phyloP scores from a whole-genome alignment of 2,113 vertebrate genomes.

The Axis porcinus region DNA sequence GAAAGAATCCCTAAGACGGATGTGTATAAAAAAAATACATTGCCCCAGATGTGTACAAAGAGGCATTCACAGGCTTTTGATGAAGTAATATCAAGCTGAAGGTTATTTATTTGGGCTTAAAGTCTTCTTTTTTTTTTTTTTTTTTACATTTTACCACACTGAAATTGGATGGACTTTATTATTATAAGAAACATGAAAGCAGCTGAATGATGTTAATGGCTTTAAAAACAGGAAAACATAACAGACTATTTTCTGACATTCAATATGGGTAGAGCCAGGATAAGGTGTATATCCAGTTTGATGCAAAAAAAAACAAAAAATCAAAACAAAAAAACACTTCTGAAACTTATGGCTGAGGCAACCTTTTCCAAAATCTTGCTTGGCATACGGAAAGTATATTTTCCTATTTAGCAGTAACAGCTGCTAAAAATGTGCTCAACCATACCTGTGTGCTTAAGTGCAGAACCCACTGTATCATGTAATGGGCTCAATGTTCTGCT shows the following conservation, averaged over 20 bases:
- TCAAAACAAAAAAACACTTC: not conserved
- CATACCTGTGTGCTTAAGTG: not conserved
- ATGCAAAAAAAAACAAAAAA: not conserved
- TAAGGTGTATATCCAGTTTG: not conserved
- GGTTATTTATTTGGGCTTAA: not conserved
- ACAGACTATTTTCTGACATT: not conserved
- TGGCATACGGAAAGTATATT: not conserved
- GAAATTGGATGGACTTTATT: conserved; percentile 33
- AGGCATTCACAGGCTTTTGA: not conserved
- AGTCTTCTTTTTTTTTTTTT: not conserved
- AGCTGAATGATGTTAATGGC: not conserved
- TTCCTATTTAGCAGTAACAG: conserved; percentile 28
- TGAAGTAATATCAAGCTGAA: conserved; percentile 7
- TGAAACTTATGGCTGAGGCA: not conserved
- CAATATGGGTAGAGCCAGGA: not conserved
- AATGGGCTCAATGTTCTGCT: not conserved
- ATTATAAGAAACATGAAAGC: conserved; percentile 49
- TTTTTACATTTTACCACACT: not conserved
- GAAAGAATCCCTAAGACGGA: not conserved
- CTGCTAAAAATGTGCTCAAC: not conserved
- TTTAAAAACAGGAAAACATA: not conserved
- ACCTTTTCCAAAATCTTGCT: conserved; percentile 31
- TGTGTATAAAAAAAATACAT: not conserved
- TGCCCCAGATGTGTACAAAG: not conserved
- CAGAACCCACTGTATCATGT: not conserved